phyloP scores from a whole-genome alignment of 2,888 invertebrate species.

The Metopia argyrocephala region DNA sequence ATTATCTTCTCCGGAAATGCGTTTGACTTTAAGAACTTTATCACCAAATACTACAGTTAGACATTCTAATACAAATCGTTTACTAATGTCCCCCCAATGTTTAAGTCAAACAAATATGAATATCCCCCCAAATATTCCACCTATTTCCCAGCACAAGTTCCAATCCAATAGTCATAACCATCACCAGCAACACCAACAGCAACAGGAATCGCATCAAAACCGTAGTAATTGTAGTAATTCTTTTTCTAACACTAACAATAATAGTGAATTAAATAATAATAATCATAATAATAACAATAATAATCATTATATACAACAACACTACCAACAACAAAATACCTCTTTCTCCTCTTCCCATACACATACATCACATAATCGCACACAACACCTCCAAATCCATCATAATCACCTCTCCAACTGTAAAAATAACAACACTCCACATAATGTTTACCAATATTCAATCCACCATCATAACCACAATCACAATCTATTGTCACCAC shows the following conservation, averaged over 20 bases:
- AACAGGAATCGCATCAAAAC: too few relatives aligned
- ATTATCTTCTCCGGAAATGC: slow-evolving; percentile 43
- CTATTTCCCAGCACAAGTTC: not conserved
- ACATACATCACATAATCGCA: slow-evolving; percentile 30
- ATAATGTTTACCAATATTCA: slow-evolving; percentile 2
- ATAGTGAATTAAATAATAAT: too few relatives aligned
- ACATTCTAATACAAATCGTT: not conserved
- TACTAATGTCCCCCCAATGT: slow-evolving; percentile 14
- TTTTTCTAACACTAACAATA: slow-evolving; percentile 44
- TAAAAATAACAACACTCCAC: slow-evolving; percentile 16
- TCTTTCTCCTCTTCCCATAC: slow-evolving; percentile 31
- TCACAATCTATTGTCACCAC: slow-evolving; percentile 22
- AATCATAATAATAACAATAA: too few relatives aligned
- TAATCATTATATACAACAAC: slow-evolving; percentile 49
- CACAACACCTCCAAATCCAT: slow-evolving; percentile 12
- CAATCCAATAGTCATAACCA: not conserved
- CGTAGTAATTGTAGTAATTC: slow-evolving; percentile 18
- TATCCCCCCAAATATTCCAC: not conserved
- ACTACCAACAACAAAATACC: slow-evolving; percentile 19
- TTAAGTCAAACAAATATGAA: slow-evolving; percentile 4
- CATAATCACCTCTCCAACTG: slow-evolving; percentile 7
- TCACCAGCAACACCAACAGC: slow-evolving; percentile 43
- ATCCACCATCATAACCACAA: slow-evolving; percentile 47
- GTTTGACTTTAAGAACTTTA: slow-evolving; percentile 36
- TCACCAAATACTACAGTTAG: slow-evolving; percentile 2